Conservation (phyloP, 2,113 vertebrate genomes). For the Rynchops niger region DNA sequence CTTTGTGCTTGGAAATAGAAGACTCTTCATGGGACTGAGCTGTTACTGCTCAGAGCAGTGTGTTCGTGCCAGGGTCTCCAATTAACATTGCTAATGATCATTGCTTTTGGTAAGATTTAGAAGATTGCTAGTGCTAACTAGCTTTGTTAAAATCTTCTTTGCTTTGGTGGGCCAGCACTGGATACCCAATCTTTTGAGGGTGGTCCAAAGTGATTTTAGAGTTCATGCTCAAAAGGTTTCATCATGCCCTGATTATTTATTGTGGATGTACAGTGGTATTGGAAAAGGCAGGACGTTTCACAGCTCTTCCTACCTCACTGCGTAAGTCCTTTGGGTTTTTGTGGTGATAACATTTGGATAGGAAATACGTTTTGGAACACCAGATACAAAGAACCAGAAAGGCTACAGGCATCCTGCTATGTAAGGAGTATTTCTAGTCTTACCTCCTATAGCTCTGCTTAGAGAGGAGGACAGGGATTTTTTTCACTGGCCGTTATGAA, state of each 20-base stretch:
- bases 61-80: not conserved
- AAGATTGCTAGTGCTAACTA: not conserved
- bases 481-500: not conserved
- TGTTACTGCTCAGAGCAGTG: not conserved
- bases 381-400: not conserved
- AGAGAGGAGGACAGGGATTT: not conserved
- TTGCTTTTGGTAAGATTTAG: not conserved
- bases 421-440: not conserved
- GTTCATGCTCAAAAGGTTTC: not conserved
- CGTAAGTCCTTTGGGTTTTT: not conserved
- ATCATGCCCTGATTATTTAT: not conserved
- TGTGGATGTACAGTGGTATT: not conserved
- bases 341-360: not conserved
- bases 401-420: accelerated
- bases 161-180: not conserved
- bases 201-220: not conserved
- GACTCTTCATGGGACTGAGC: not conserved
- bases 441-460: not conserved
- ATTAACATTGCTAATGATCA: not conserved
- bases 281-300: not conserved
- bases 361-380: not conserved
- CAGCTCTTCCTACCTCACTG: not conserved
- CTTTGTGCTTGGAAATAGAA: not conserved
- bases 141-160: not conserved
- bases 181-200: not conserved